These are phyloP conservation scores for Microplitis mediator DNA, from an alignment of 1,140 invertebrate species.

Conservation along the genomic window DNA sequence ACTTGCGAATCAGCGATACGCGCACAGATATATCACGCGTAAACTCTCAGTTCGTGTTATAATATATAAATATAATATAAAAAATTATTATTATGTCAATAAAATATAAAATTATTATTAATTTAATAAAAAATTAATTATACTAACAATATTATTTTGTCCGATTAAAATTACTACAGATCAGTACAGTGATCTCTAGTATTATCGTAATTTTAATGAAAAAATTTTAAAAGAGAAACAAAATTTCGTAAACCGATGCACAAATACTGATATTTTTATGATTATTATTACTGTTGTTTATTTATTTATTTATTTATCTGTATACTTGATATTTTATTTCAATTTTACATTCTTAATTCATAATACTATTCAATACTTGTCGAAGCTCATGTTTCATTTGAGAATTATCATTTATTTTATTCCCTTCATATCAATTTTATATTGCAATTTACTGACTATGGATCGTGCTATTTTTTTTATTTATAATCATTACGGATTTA, in stretches of 20 bases:
- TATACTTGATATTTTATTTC: neutral
- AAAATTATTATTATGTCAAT: too few species aligned
- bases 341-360: slow-evolving; percentile 23
- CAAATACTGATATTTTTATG: neutral
- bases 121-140: too few species aligned
- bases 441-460: slow-evolving; percentile 46
- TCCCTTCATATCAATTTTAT: slow-evolving; percentile 36
- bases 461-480: slow-evolving; percentile 9
- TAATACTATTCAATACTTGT: slow-evolving; percentile 62
- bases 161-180: too few species aligned
- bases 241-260: neutral
- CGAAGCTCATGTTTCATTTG: slow-evolving; percentile 55
- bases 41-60: neutral
- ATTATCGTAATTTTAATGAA: too few species aligned
- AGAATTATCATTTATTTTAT: slow-evolving; percentile 47
- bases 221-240: too few species aligned
- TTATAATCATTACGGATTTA: neutral
- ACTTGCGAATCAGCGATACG: slow-evolving; percentile 5
- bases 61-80: too few species aligned
- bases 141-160: too few species aligned
- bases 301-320: neutral
- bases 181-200: too few species aligned
- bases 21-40: neutral
- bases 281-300: neutral
- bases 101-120: too few species aligned